phyloP scores from a whole-genome alignment of 2,113 vertebrate genomes.

The Pedionomus torquatus region DNA sequence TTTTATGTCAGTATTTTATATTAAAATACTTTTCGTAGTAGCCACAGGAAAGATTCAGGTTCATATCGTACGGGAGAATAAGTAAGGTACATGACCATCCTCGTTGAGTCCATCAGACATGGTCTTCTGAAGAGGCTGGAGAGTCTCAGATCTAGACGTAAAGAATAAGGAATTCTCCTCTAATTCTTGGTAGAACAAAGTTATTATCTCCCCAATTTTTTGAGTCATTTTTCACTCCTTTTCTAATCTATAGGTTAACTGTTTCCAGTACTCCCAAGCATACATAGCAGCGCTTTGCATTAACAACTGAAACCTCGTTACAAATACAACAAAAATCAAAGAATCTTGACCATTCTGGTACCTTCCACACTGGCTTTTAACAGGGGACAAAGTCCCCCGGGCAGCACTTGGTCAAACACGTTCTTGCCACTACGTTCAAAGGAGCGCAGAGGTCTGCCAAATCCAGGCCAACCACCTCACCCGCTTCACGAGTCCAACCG shows the following conservation, averaged over 20 bases:
- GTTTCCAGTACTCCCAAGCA: background rate
- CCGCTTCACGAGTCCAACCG: background rate
- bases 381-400: background rate
- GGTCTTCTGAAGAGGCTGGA: background rate
- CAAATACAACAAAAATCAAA: background rate
- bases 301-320: fast-evolving
- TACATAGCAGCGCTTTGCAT: background rate
- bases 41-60: background rate
- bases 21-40: background rate
- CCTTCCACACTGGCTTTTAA: background rate
- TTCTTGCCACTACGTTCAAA: background rate
- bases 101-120: background rate
- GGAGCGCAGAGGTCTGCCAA: background rate
- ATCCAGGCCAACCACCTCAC: background rate
- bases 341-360: background rate
- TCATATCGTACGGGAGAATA: fast-evolving
- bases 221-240: background rate
- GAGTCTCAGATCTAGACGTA: background rate
- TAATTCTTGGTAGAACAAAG: background rate
- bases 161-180: background rate
- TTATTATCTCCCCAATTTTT: background rate
- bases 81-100: background rate
- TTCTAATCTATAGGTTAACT: background rate
- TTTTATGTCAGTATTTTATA: background rate
- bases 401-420: background rate